Percentiles rank a stretch among this genome's conserved stretches.
Conservation (phyloP, 2,888 invertebrate species). For the Cacoxenus indagator region DNA sequence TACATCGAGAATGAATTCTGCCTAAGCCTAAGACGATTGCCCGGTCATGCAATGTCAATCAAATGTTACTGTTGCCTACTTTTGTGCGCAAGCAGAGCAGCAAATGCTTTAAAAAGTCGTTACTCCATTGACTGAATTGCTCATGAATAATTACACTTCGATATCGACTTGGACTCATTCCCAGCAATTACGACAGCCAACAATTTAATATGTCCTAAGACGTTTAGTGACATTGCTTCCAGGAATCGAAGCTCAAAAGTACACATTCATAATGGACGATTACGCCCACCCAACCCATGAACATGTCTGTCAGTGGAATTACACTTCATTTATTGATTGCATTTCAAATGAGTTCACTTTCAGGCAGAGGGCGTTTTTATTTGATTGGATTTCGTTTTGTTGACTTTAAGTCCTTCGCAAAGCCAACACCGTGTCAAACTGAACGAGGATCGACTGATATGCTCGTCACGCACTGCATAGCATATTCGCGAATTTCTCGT, state of each 20-base stretch:
- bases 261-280: neutral
- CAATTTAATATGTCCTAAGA: neutral
- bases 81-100: conserved; percentile 28
- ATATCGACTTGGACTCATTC: neutral
- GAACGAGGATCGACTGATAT: too few species aligned
- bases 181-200: neutral
- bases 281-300: neutral
- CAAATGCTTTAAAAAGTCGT: neutral
- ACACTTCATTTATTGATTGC: conserved; percentile 58
- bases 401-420: conserved; percentile 48
- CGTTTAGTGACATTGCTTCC: neutral
- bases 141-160: neutral
- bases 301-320: conserved; percentile 35
- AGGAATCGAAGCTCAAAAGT: neutral
- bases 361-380: neutral
- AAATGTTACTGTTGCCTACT: conserved; percentile 47
- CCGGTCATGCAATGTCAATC: too few species aligned
- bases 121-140: neutral
- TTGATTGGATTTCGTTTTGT: conserved; percentile 30
- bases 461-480: neutral
- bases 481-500: neutral
- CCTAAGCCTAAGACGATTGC: too few species aligned
- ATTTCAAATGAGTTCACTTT: conserved; percentile 48
- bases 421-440: neutral
- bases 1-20: too few species aligned